These are phyloP conservation scores for Cyphomyrmex costatus DNA, from an alignment of 1,140 invertebrate species.

Conservation along the genomic window DNA sequence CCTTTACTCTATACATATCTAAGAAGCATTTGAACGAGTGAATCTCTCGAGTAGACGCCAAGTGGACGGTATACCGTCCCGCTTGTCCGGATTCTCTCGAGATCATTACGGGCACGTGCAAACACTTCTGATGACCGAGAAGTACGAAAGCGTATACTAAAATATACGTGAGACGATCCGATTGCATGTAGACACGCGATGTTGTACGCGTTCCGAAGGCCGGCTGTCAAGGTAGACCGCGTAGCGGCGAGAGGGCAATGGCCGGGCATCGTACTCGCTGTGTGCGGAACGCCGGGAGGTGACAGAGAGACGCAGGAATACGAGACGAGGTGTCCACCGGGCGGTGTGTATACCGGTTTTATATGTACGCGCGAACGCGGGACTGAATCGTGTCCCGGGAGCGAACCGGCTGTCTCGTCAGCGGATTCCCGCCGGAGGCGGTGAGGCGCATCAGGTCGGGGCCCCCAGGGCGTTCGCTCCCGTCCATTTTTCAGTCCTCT, in stretches of 20 bases:
- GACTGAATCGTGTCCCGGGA: slow-evolving; percentile 52
- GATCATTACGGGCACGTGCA: background rate
- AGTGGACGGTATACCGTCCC: background rate
- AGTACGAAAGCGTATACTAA: background rate
- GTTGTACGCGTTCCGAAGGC: slow-evolving; percentile 25
- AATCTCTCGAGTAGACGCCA: background rate
- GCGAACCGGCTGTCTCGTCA: slow-evolving; percentile 29
- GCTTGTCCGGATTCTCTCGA: background rate
- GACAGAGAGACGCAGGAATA: slow-evolving; percentile 29
- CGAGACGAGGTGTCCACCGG: slow-evolving; percentile 24
- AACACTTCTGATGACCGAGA: slow-evolving; percentile 7
- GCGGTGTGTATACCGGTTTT: slow-evolving; percentile 37
- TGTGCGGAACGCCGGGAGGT: slow-evolving; percentile 30
- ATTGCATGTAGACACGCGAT: background rate
- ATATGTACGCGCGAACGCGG: slow-evolving; percentile 65
- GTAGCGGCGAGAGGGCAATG: slow-evolving; percentile 72
- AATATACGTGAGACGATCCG: slow-evolving; percentile 1
- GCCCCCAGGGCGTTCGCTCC: slow-evolving; percentile 25
- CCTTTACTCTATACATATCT: slow-evolving; percentile 5
- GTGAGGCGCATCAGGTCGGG: slow-evolving; percentile 28
- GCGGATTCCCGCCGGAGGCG: slow-evolving; percentile 5
- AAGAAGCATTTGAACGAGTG: background rate
- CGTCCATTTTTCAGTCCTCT: slow-evolving; percentile 68
- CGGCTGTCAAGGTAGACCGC: slow-evolving; percentile 52
- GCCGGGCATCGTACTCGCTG: slow-evolving; percentile 71